Evolutionary conservation across 2,888 invertebrate species (phyloP).

Genomic region (Harpalus rufipes): DNA sequence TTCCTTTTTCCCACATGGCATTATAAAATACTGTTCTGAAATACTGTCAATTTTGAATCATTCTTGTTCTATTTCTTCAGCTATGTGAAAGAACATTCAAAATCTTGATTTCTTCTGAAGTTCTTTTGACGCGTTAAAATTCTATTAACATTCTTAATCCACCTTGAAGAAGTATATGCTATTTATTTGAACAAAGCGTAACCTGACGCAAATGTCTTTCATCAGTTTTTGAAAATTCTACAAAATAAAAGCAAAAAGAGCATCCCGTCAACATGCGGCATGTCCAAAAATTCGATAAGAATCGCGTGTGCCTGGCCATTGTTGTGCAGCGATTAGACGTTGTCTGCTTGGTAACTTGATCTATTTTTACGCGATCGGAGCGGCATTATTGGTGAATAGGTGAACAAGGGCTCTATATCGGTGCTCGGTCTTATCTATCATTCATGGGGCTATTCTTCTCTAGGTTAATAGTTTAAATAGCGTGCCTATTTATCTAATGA

Average conservation of each 20-base stretch:
- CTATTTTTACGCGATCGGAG: conserved; percentile 70
- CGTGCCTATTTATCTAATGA: conserved; percentile 68
- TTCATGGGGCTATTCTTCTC: conserved; percentile 62
- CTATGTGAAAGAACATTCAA: not conserved
- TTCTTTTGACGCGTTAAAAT: conserved; percentile 38
- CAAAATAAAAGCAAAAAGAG: conserved; percentile 42
- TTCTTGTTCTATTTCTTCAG: no score
- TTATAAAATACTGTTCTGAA: no score
- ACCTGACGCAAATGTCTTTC: conserved; percentile 50
- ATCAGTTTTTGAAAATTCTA: conserved; percentile 25
- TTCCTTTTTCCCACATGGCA: no score
- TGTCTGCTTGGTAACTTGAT: conserved; percentile 70
- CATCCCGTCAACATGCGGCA: conserved; percentile 40
- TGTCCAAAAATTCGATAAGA: conserved; percentile 50
- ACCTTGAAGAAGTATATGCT: not conserved
- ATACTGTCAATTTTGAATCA: no score
- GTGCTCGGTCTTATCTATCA: conserved; percentile 69
- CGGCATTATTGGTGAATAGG: conserved; percentile 70
- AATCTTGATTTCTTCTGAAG: not conserved
- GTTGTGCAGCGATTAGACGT: conserved; percentile 65
- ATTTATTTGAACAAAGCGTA: conserved; percentile 36
- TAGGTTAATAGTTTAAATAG: conserved; percentile 71
- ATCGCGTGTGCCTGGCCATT: conserved; percentile 58
- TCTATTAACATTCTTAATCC: conserved; percentile 38
- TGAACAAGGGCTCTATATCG: conserved; percentile 70